These are phyloP conservation scores for Conistra vaccinii DNA, from an alignment of 2,888 invertebrate genomes.

Conservation along the genomic window DNA sequence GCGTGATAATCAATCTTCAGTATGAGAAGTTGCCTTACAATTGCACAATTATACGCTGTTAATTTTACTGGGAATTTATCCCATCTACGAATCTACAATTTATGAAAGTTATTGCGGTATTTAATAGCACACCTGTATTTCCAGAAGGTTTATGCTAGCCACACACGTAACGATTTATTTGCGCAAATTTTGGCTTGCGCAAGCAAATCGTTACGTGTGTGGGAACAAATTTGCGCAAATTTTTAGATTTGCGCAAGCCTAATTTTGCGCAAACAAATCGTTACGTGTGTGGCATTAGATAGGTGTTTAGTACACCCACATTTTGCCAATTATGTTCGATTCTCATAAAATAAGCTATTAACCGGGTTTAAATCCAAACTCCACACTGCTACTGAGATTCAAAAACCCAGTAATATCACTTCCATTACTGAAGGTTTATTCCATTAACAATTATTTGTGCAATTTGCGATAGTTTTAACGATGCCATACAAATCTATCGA, in stretches of 20 bases:
- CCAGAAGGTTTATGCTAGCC: too few relatives aligned
- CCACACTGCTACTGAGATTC: neutral
- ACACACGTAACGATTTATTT: too few relatives aligned
- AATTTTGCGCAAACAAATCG: too few relatives aligned
- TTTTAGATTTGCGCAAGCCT: too few relatives aligned
- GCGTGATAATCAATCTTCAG: neutral
- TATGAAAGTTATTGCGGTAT: neutral
- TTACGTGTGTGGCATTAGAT: too few relatives aligned
- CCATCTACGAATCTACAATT: neutral
- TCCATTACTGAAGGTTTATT: neutral
- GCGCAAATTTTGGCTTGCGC: too few relatives aligned
- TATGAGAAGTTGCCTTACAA: neutral
- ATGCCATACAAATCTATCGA: conserved; percentile 9
- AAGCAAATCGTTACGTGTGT: too few relatives aligned
- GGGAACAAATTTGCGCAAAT: too few relatives aligned
- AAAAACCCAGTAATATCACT: neutral
- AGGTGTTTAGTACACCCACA: neutral
- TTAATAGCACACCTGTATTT: neutral
- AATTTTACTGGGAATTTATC: neutral
- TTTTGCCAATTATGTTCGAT: neutral
- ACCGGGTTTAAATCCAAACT: neutral
- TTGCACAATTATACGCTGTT: neutral
- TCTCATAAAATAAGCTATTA: neutral
- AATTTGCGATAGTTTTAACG: conserved; percentile 13
- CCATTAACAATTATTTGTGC: neutral